These are phyloP conservation scores for Stomatorhinus ivindoensis DNA, from an alignment of 2,113 vertebrate genomes.

Conservation along the genomic window DNA sequence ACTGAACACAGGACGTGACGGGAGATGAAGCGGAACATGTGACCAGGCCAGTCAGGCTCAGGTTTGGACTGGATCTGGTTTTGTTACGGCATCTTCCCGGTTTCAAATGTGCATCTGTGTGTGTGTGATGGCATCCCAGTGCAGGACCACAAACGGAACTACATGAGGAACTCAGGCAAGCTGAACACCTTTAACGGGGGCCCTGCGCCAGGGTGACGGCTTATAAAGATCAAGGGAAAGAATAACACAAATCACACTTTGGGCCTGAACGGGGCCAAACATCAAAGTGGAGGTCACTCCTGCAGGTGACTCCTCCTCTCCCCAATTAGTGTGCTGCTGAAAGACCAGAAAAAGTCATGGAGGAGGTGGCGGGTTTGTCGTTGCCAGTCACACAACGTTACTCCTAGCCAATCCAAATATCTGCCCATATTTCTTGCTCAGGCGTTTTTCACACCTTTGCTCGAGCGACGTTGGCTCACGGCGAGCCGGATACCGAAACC, in stretches of 20 bases:
- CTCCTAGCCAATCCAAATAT: background rate
- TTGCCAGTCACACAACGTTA: background rate
- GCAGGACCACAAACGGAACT: background rate
- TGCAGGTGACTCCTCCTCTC: background rate
- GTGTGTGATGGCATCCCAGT: background rate
- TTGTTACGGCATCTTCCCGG: background rate
- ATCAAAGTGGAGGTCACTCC: background rate
- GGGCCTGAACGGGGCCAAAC: background rate
- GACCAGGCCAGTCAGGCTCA: background rate
- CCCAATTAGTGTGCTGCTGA: background rate
- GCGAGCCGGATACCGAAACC: background rate
- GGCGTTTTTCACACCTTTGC: background rate
- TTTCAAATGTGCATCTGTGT: background rate
- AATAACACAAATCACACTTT: background rate
- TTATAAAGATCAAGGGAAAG: background rate
- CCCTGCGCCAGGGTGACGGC: background rate
- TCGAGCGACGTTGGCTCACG: background rate
- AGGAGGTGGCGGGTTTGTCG: background rate
- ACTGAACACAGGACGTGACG: background rate
- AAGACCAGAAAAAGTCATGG: background rate
- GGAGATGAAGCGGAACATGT: background rate
- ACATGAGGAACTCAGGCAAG: background rate
- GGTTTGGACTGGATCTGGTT: background rate
- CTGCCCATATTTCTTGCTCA: background rate
- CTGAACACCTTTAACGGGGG: background rate